Percentiles rank a stretch among this genome's conserved stretches.
Evolutionary conservation across 2,888 invertebrate genomes (phyloP).

Genomic region (Sinotaia quadrata): DNA sequence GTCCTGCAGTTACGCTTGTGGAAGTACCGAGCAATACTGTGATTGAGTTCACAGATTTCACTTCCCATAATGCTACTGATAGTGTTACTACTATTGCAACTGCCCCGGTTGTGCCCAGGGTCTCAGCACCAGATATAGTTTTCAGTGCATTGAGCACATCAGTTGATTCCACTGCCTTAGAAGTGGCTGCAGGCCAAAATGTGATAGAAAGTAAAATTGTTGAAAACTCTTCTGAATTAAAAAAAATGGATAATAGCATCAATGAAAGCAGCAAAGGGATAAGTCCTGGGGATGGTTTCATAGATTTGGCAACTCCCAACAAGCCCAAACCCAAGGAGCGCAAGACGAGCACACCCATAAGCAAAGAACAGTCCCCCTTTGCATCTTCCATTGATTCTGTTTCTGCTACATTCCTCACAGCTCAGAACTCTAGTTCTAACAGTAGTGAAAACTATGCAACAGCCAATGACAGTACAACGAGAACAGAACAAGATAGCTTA

Average conservation of each 20-base stretch:
- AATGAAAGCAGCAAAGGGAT: neutral
- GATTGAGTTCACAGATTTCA: conserved; percentile 21
- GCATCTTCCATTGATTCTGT: neutral
- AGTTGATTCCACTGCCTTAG: neutral
- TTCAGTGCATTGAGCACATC: neutral
- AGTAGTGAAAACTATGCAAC: conserved; percentile 14
- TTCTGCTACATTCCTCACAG: conserved; percentile 20
- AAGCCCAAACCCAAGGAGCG: conserved; percentile 6
- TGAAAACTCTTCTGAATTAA: neutral
- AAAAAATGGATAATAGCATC: neutral
- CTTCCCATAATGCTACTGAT: conserved; percentile 15
- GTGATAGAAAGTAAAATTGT: too few species aligned
- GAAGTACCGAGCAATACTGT: neutral
- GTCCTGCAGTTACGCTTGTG: neutral
- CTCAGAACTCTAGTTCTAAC: conserved; percentile 2
- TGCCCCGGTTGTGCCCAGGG: neutral
- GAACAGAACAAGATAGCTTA: neutral
- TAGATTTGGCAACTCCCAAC: neutral
- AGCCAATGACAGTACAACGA: conserved; percentile 18
- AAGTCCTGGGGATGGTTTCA: neutral
- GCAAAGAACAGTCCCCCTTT: conserved; percentile 10
- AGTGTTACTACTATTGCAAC: neutral
- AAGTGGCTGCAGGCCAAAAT: too few species aligned
- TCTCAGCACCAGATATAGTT: neutral
- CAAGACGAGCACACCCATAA: conserved; percentile 22